These are phyloP conservation scores for Apamea epomidion DNA, from an alignment of 2,888 invertebrate species.

Conservation along the genomic window DNA sequence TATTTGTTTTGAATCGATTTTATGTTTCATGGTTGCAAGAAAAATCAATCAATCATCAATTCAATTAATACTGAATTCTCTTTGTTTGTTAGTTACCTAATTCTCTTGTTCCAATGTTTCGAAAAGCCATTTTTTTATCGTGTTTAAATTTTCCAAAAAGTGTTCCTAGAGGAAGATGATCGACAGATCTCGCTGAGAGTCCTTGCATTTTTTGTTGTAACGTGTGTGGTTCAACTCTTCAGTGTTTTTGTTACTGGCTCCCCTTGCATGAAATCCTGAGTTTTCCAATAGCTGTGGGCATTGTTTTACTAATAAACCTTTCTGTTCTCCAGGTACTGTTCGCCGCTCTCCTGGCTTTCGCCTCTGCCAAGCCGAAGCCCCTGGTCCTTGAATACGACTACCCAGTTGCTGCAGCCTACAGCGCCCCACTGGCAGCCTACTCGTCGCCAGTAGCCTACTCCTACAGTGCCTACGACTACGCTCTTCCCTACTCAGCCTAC, in stretches of 20 bases:
- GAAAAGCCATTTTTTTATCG: not conserved
- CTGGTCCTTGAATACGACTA: slow-evolving; percentile 82
- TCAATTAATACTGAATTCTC: no score
- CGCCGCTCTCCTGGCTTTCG: slow-evolving; percentile 89
- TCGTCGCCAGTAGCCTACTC: slow-evolving; percentile 86
- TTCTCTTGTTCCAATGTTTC: not conserved
- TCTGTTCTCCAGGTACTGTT: slow-evolving; percentile 80
- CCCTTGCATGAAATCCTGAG: not conserved
- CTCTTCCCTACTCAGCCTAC: slow-evolving; percentile 78
- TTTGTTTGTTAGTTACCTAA: not conserved
- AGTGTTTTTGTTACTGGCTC: not conserved
- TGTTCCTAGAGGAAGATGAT: not conserved
- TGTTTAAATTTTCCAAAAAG: not conserved
- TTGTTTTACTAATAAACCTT: not conserved
- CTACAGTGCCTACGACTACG: slow-evolving; percentile 81
- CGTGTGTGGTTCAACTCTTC: not conserved
- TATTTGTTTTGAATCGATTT: not conserved
- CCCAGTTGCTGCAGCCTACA: slow-evolving; percentile 80
- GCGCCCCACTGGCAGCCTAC: slow-evolving; percentile 87
- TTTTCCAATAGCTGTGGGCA: not conserved
- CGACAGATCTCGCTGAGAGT: not conserved
- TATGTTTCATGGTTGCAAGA: not conserved
- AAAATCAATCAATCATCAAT: no score
- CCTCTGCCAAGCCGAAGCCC: slow-evolving; percentile 89
- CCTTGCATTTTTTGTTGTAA: not conserved